Evolutionary conservation across 1,140 invertebrate genomes (phyloP).

Genomic region (Brachionus koreanus): DNA sequence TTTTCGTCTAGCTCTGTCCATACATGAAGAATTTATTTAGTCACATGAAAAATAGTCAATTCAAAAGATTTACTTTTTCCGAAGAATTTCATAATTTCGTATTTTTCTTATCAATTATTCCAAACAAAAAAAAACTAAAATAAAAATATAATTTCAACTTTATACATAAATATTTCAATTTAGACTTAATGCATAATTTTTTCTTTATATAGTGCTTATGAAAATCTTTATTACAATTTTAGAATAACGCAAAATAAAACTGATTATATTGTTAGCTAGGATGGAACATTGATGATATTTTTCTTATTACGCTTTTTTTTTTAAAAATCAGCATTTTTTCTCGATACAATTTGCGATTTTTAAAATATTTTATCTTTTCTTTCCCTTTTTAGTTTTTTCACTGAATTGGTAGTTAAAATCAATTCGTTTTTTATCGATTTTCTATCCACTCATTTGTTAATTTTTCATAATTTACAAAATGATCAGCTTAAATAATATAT

Average conservation of each 20-base stretch:
- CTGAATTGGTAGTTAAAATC: background rate
- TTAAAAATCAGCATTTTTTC: background rate
- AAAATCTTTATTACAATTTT: background rate
- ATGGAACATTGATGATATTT: background rate
- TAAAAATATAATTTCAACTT: conserved; percentile 2
- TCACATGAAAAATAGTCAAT: too few relatives aligned
- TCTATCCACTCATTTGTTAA: background rate
- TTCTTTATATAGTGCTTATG: background rate
- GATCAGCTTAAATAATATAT: background rate
- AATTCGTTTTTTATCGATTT: background rate
- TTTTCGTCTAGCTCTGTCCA: background rate
- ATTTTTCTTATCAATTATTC: conserved; percentile 25
- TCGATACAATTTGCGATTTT: background rate
- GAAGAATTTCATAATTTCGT: conserved; percentile 26
- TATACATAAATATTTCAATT: conserved; percentile 5
- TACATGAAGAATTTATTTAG: background rate
- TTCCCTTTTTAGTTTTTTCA: background rate
- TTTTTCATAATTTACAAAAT: background rate
- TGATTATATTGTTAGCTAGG: conserved; percentile 7
- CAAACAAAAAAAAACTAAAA: conserved; percentile 1
- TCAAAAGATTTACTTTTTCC: conserved; percentile 36
- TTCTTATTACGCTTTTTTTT: background rate
- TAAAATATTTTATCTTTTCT: background rate
- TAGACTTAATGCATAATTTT: background rate
- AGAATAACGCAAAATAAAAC: conserved; percentile 3